These are phyloP conservation scores for Anoplophora glabripennis DNA, from an alignment of 1,140 invertebrate genomes.

Conservation along the genomic window DNA sequence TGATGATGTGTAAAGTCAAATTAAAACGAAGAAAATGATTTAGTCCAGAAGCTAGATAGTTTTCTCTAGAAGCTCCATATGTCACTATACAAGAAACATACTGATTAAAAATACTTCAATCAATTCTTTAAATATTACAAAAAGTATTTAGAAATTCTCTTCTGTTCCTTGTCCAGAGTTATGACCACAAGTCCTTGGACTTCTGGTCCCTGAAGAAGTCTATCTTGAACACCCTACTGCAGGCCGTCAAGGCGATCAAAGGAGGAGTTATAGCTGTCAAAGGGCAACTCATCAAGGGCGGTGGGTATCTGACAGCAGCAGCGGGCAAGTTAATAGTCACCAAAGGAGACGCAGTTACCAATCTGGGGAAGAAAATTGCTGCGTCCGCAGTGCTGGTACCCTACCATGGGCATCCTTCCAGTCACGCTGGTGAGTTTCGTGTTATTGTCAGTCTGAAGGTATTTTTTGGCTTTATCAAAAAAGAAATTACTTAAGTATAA, in stretches of 20 bases:
- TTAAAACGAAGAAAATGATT: no score
- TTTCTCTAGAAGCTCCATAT: no score
- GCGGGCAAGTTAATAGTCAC: slow-evolving; percentile 69
- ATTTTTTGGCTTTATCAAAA: no score
- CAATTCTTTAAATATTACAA: no score
- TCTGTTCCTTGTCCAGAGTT: slow-evolving; percentile 41
- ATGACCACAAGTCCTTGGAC: slow-evolving; percentile 60
- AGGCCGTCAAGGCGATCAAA: slow-evolving; percentile 81
- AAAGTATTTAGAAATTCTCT: not conserved
- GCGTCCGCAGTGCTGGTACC: slow-evolving; percentile 64
- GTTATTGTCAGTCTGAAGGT: no score
- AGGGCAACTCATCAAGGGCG: slow-evolving; percentile 79
- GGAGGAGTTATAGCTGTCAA: slow-evolving; percentile 80
- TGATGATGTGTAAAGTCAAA: no score
- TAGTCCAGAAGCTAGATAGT: no score
- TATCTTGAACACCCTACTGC: slow-evolving; percentile 72
- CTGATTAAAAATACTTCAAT: no score
- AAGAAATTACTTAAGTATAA: no score
- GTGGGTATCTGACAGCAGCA: slow-evolving; percentile 69
- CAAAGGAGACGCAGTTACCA: slow-evolving; percentile 71
- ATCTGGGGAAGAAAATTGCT: slow-evolving; percentile 72
- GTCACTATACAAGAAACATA: no score
- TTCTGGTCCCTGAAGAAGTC: slow-evolving; percentile 77
- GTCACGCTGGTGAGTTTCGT: slow-evolving; percentile 23
- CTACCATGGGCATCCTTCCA: slow-evolving; percentile 43